Percentiles rank a stretch among this genome's conserved stretches.
Conservation (phyloP, 2,888 invertebrate genomes). For the Agrochola lota region DNA sequence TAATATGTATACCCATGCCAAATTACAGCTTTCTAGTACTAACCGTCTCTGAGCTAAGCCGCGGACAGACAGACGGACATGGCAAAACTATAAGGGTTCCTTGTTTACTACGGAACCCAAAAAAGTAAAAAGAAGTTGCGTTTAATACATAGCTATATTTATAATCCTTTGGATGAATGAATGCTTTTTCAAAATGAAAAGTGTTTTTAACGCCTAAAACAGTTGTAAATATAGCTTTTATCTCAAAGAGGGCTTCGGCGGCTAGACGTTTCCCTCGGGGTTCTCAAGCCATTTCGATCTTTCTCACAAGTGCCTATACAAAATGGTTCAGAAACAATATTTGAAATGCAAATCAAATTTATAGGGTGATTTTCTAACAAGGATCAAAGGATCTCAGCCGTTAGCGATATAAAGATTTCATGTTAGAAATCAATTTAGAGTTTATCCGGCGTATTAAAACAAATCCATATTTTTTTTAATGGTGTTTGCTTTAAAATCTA, state of each 20-base stretch:
- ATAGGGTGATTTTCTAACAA: neutral
- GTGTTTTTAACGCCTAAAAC: neutral
- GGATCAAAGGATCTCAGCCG: neutral
- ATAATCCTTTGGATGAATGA: neutral
- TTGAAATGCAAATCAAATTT: conserved; percentile 34
- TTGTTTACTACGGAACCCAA: too few relatives aligned
- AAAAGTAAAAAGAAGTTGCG: neutral
- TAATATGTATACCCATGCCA: too few relatives aligned
- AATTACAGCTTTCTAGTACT: too few relatives aligned
- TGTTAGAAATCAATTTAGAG: neutral
- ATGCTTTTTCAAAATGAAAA: conserved; percentile 8
- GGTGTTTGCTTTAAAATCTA: neutral
- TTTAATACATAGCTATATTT: neutral
- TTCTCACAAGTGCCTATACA: conserved; percentile 25
- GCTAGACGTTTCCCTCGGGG: conserved; percentile 34
- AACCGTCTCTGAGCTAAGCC: too few relatives aligned
- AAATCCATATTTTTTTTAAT: too few relatives aligned
- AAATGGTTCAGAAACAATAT: conserved; percentile 14
- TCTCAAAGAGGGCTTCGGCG: conserved; percentile 23
- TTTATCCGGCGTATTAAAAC: neutral
- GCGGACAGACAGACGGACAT: too few relatives aligned
- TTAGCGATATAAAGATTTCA: neutral
- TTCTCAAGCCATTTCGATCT: conserved; percentile 41
- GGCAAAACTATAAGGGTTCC: too few relatives aligned
- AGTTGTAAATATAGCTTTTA: conserved; percentile 34